phyloP scores from a whole-genome alignment of 2,888 invertebrate species.

The Melinaea menophilus region DNA sequence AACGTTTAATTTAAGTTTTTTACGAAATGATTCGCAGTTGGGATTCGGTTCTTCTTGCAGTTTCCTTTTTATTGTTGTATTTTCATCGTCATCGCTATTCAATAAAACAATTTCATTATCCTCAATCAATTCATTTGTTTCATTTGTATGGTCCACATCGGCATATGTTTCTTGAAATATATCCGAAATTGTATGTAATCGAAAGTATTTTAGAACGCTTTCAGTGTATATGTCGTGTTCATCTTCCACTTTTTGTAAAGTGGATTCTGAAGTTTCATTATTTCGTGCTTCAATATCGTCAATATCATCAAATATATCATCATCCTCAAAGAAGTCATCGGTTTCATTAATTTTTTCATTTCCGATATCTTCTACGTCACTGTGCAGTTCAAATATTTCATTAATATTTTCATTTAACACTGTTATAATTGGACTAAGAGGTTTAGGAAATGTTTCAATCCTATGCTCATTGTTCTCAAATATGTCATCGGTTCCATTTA shows the following conservation, averaged over 20 bases:
- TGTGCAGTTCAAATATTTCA: slow-evolving; percentile 21
- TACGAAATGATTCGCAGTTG: slow-evolving; percentile 56
- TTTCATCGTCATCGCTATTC: slow-evolving; percentile 60
- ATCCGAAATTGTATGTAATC: neutral
- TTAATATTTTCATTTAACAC: slow-evolving; percentile 21
- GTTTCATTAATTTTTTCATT: too few relatives aligned
- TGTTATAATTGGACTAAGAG: too few relatives aligned
- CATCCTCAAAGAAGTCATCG: slow-evolving; percentile 60
- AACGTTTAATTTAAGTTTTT: slow-evolving; percentile 52
- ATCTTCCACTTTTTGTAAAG: slow-evolving; percentile 5
- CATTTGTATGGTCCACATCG: neutral
- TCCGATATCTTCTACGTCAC: slow-evolving; percentile 29
- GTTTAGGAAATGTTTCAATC: too few relatives aligned
- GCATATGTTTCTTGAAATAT: neutral
- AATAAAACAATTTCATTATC: slow-evolving; percentile 35
- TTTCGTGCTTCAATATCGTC: slow-evolving; percentile 32
- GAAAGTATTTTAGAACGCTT: neutral
- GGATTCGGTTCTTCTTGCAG: slow-evolving; percentile 42
- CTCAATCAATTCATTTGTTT: too few relatives aligned
- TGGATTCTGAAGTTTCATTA: too few relatives aligned
- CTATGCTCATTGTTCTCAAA: neutral
- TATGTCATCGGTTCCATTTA: neutral
- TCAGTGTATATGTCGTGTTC: neutral
- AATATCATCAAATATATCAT: slow-evolving; percentile 53
- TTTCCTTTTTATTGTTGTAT: slow-evolving; percentile 50